Evolutionary conservation across 2,888 invertebrate species (phyloP), one percentile per base, ranked within the genome.

Genomic region (Thymelicus lineola): DNA sequence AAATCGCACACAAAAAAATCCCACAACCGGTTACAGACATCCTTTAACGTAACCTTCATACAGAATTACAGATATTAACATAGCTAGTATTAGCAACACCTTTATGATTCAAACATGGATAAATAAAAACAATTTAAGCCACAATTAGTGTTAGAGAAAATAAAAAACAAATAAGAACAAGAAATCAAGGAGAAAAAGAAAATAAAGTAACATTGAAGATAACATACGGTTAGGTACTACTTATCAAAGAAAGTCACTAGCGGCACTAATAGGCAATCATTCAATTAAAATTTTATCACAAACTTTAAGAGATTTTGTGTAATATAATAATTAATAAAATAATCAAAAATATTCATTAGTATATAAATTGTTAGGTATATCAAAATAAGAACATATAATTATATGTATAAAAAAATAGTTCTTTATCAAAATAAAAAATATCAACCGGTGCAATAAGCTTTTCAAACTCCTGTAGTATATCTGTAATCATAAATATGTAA

Each of bases 61-160:
- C 17, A 12, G 10, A 28, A 28, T 28, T 10, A 42, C 42, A 10
- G 9, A 42, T 42, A 42, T 42, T 10, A 38, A 38, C 38, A 50
- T 17, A 50, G 17, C 7, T 17, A 50, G 17, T 17, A 50, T 50
- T 50, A 50, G n/a, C 17, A 50, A 50, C 48, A 17, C 42, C 42
- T 42, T 15, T n/a, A 17, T 50, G 6, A 7, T 50, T 50, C 7
- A 12, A 50, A 15, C 48, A 50, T 6, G n/a, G 7, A 36, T 35
- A 62, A 46, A 9, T 46, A 62, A 65, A 15, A 65, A 58, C 57
- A 57, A 66, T 48, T 58, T 36, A 58, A 58, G 66, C 66, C 58
- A 35, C 35, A 46, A 45, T 45, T 35, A 46, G 42, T 55, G 64
- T 58, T 66, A 66, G 55, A 55, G 42, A 57, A 65, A 65, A 12